These are phyloP conservation scores for Vireo altiloquus DNA, from an alignment of 2,113 vertebrate genomes.

Conservation along the genomic window DNA sequence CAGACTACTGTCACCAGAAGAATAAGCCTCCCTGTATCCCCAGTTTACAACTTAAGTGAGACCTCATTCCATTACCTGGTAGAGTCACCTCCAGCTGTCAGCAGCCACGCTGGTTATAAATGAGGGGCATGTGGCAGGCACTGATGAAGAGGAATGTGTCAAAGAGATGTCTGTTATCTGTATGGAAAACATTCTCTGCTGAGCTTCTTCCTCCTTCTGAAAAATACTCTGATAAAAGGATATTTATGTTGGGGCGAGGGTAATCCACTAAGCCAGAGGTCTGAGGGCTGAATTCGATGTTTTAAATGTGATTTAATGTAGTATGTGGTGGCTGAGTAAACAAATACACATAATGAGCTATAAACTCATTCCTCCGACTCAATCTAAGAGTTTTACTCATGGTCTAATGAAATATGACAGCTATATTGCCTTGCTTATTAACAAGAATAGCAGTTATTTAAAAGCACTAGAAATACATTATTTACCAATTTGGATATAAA, in stretches of 20 bases:
- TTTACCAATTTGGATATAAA: neutral
- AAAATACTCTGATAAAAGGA: neutral
- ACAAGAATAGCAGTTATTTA: neutral
- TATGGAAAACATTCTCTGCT: neutral
- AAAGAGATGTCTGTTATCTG: neutral
- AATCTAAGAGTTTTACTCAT: neutral
- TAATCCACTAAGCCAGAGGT: neutral
- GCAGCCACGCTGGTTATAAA: neutral
- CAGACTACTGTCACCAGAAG: neutral
- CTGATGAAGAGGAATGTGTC: neutral
- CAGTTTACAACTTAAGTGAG: neutral
- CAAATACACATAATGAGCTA: neutral
- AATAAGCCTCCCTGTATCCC: neutral
- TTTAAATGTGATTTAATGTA: neutral
- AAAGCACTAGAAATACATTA: neutral
- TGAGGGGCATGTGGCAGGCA: neutral
- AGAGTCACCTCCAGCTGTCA: neutral
- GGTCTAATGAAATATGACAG: neutral
- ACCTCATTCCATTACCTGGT: neutral
- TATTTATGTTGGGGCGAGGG: neutral
- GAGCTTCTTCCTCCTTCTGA: neutral
- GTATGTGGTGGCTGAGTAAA: neutral
- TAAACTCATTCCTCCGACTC: neutral
- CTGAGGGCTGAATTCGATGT: neutral
- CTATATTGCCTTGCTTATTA: constrained; percentile 8